phyloP scores from a whole-genome alignment of 1,140 invertebrate species.

The Temnothorax curvispinosus region DNA sequence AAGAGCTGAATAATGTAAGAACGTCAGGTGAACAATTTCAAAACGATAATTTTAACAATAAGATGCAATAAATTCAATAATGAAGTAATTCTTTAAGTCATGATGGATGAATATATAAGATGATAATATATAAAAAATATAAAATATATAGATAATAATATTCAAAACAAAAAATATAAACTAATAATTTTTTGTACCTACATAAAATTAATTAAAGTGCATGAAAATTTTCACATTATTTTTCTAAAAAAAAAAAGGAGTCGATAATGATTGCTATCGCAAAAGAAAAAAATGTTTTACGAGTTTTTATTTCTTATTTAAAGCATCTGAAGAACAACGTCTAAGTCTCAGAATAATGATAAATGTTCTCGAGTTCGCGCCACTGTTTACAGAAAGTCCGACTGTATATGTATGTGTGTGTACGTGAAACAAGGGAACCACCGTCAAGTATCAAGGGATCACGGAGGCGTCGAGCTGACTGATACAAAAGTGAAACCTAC shows the following conservation, averaged over 20 bases:
- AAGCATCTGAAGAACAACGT: not conserved
- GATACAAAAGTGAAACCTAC: conserved; percentile 76
- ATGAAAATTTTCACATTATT: not conserved
- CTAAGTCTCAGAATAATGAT: not conserved
- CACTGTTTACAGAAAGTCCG: conserved; percentile 22
- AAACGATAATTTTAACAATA: too few species aligned
- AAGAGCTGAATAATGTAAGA: too few species aligned
- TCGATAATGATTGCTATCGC: not conserved
- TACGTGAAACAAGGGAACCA: not conserved
- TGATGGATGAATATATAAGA: too few species aligned
- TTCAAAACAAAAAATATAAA: too few species aligned
- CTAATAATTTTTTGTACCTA: too few species aligned
- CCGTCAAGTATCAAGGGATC: not conserved
- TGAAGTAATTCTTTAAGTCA: not conserved
- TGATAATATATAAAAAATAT: not conserved
- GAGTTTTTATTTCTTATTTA: not conserved
- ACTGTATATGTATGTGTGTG: not conserved
- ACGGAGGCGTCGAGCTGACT: conserved; percentile 63
- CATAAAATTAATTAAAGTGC: not conserved
- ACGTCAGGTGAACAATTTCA: too few species aligned
- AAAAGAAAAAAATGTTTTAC: not conserved
- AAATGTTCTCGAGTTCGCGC: conserved; percentile 29
- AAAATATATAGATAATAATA: not conserved
- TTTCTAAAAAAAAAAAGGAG: too few species aligned
- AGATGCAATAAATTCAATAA: not conserved